Evolutionary conservation across 2,113 vertebrate genomes (phyloP).

Genomic region (Brienomyrus longianalis): DNA sequence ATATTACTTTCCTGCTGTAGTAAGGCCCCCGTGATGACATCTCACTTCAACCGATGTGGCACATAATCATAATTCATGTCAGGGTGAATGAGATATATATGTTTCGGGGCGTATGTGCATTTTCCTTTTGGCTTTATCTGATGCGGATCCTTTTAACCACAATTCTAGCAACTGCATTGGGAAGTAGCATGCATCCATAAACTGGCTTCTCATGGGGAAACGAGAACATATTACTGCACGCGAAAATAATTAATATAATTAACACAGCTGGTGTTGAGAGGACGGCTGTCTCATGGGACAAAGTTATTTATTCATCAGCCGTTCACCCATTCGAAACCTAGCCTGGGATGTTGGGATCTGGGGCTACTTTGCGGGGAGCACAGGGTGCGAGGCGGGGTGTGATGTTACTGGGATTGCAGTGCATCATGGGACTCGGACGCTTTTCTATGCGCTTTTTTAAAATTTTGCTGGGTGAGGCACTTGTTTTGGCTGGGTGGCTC

Average conservation of each 20-base stretch:
- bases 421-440: not conserved
- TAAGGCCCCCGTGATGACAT: not conserved
- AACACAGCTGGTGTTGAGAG: conserved; percentile 1
- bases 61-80: not conserved
- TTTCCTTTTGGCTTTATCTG: not conserved
- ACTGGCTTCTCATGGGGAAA: not conserved
- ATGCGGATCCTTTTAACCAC: not conserved
- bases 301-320: conserved; percentile 1
- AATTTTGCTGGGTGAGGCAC: not conserved
- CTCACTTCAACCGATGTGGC: not conserved
- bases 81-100: not conserved
- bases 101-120: not conserved
- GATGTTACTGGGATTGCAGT: not conserved
- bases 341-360: not conserved
- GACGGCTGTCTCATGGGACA: not conserved
- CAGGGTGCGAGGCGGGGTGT: not conserved
- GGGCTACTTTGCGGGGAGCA: not conserved
- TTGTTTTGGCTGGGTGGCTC: not conserved
- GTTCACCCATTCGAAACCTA: not conserved
- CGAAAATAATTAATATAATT: conserved; percentile 9
- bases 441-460: not conserved
- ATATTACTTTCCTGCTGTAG: not conserved
- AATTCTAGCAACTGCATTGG: not conserved
- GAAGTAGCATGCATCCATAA: not conserved
- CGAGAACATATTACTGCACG: not conserved